Base-by-base conservation (phyloP, 2,113 vertebrate species). In the Apteryx owenii region DNA sequence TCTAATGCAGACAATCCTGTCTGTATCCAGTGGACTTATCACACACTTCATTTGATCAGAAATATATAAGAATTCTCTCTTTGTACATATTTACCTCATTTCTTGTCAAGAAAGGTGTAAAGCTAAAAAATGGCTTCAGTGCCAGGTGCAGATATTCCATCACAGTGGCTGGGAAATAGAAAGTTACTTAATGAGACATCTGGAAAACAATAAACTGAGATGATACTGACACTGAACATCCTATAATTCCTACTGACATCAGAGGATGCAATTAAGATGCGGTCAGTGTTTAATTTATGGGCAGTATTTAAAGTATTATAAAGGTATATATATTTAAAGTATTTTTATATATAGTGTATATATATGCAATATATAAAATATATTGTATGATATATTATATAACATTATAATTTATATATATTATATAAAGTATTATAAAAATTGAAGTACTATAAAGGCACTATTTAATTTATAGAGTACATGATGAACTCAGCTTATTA, bases 101-200 rank as follows among this genome's bases (percentile, higher is more conserved):
- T 83, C 98, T 98, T 93, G 99, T 99, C 81, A 99, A 98, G 75
- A 99, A 96, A 5, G 99, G 98, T 12, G 98, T 99, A 51, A 99
- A 89, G 48, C 97, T 97, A 38, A 98, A 97, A 80, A 99, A 42
- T 4, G 99, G 99, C 81, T 98, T 98, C 85, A 99, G 97, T 18
- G 98, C 88, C 60, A 99, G 44, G n/a, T 99, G 99, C 77, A 99
- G 85, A 86, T 97, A 98, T 81, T 99, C 99, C 98, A 99, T 98
- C 86, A 99, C 58, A 8, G 97, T 51, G 33, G 99, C 99, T 99
- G 97, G n/a, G 62, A 80, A 94, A 93, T 14, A 95, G 40, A 93
- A 90, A 95, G 60, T 95, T 53, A 72, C 26, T 80, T 48, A 53
- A 50, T 96, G 62, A 88, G 58, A 69, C 44, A 88, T 31, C 31